Percentiles rank a stretch among this genome's conserved stretches.
phyloP scores from a whole-genome alignment of 35 echinoderm and acorn worm genomes.

The Strongylocentrotus purpuratus region DNA sequence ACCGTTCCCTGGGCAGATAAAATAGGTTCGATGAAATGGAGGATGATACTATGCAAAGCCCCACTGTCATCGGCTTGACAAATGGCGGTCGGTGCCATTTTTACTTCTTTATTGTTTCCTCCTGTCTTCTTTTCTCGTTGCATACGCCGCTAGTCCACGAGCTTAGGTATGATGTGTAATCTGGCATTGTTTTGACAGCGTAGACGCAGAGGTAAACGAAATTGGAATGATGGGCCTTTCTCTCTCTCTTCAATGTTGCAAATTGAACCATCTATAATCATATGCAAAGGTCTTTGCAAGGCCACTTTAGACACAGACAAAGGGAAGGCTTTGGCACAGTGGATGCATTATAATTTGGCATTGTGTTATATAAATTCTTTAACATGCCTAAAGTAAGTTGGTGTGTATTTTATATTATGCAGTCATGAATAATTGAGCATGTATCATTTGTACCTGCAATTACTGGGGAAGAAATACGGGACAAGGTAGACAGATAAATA shows the following conservation, averaged over 20 bases:
- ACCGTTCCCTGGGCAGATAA: background rate
- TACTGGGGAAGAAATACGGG: too few relatives aligned
- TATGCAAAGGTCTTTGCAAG: background rate
- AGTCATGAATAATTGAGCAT: too few relatives aligned
- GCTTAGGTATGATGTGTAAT: conserved; percentile 33
- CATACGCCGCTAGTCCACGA: conserved; percentile 36
- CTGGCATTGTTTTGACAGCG: conserved; percentile 37
- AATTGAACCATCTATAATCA: conserved; percentile 13
- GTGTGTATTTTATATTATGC: too few relatives aligned
- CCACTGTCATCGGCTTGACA: conserved; percentile 27
- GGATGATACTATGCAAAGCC: conserved; percentile 19
- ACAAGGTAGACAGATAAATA: background rate
- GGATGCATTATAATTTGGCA: background rate
- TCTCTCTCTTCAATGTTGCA: background rate
- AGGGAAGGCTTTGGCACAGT: background rate
- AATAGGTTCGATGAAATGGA: conserved; percentile 31
- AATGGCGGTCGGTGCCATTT: background rate
- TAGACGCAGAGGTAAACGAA: background rate
- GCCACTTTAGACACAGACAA: background rate
- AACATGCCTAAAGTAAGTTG: too few relatives aligned
- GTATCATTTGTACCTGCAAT: too few relatives aligned
- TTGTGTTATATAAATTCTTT: background rate
- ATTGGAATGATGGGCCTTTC: conserved; percentile 16
- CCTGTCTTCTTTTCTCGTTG: background rate
- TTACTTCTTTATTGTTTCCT: background rate